Evolutionary conservation across 2,888 invertebrate species (phyloP), one percentile per base, ranked within the genome.

Genomic region (Euphydryas editha): DNA sequence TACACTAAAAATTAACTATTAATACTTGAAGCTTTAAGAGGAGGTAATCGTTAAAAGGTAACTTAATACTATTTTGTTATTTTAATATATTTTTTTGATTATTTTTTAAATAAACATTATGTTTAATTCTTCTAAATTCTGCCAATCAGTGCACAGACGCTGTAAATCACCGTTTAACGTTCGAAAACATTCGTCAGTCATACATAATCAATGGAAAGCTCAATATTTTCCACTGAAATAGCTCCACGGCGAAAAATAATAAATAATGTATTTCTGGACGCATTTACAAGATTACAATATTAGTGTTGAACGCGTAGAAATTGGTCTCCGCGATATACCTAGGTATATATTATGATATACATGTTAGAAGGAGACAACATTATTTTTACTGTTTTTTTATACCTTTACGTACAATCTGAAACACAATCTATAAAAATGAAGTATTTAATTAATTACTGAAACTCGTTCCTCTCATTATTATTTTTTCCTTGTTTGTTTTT

Each of bases 261-360:
- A 88, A 89, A 89, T 90, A 73, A 89, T 88, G 86, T 89, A 88
- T 87, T 77, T 79, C 81, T 79, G 84, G 88, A 86, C 87, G 89
- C 90, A 90, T 91, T 90, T 89, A 87, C 89, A 88, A 88, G 87
- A 92, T 91, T 90, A 90, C 89, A 87, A 88, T 91, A 88, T 90
- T 89, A 90, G 90, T 87, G 90, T 54, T 15, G 46, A 36, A 49
- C 20, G 15, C 15, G 58, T 17, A 24, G 24, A 62, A 20, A 11
- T n/a, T 15, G 62, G 59, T 30, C 36, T 39, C 11, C 24, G 59
- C 55, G 18, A 30, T 49, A 56, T n/a, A 56, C 37, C 30, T 8
- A 6, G 6, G n/a, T n/a, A n/a, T n/a, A n/a, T n/a, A n/a, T n/a
- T n/a, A n/a, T n/a, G n/a, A n/a, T n/a, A n/a, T n/a, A 17, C 18